Evolutionary conservation across 2,113 vertebrate genomes (phyloP).

Genomic region (Corythornis madagascariensis): DNA sequence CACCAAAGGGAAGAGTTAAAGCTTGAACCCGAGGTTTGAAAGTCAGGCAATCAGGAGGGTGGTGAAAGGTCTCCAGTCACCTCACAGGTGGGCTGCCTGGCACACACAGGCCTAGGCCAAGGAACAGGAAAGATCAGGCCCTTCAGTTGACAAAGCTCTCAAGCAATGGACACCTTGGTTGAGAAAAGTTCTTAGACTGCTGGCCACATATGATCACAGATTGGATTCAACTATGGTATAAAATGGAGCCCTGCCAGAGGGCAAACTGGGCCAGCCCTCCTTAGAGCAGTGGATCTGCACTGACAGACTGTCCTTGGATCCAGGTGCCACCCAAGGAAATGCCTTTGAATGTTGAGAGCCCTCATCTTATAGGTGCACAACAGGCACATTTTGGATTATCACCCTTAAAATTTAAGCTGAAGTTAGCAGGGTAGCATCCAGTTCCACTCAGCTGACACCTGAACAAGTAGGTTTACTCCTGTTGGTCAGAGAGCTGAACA

Average conservation of each 20-base stretch:
- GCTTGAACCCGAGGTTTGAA: background rate
- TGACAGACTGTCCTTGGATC: background rate
- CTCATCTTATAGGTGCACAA: background rate
- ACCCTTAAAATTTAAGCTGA: background rate
- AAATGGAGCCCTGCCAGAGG: background rate
- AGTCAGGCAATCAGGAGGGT: background rate
- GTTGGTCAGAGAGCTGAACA: background rate
- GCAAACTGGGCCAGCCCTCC: background rate
- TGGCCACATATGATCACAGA: background rate
- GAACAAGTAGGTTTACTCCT: background rate
- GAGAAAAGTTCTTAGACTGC: background rate
- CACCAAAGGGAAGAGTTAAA: background rate
- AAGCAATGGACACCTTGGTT: background rate
- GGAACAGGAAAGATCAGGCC: background rate
- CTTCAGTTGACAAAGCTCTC: background rate
- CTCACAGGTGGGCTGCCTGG: background rate
- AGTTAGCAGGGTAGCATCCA: background rate
- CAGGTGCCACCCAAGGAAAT: background rate
- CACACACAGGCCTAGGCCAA: background rate
- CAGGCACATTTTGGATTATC: background rate
- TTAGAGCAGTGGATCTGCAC: background rate
- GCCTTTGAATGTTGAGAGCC: background rate
- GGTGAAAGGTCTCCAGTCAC: background rate
- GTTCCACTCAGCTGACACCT: no score
- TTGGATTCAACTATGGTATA: background rate